Conservation (phyloP, 2,113 vertebrate genomes). For the Proterorhinus semilunaris region DNA sequence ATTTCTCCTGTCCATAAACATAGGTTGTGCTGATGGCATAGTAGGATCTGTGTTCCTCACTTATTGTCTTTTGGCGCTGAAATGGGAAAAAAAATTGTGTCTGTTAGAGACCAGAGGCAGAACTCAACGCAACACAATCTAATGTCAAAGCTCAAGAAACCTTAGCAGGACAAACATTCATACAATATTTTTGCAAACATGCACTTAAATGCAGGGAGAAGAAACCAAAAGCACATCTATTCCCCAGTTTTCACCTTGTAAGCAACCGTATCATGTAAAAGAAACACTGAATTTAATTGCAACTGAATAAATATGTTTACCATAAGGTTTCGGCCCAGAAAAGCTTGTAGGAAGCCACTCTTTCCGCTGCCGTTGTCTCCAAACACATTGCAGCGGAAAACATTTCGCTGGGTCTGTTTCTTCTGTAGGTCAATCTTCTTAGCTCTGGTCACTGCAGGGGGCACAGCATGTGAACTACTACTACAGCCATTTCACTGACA, state of each 20-base stretch:
- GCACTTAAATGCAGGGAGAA: no score
- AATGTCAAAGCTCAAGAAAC: no score
- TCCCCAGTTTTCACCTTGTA: background rate
- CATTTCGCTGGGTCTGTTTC: slow-evolving; percentile 94
- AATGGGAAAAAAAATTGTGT: slow-evolving; percentile 3
- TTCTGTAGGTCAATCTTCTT: slow-evolving; percentile 98
- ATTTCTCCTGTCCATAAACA: slow-evolving; percentile 97
- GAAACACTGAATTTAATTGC: background rate
- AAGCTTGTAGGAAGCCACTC: slow-evolving; percentile 90
- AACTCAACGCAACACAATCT: no score
- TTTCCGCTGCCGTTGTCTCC: slow-evolving; percentile 90
- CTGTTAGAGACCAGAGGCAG: background rate
- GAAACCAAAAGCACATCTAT: no score
- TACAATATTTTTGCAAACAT: no score
- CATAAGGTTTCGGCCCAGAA: slow-evolving; percentile 88
- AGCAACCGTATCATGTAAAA: background rate
- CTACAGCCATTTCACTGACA: background rate
- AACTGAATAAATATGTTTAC: slow-evolving; percentile 69
- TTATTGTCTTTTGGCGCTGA: slow-evolving; percentile 75
- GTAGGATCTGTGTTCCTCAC: slow-evolving; percentile 90
- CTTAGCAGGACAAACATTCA: no score
- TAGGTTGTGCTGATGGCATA: slow-evolving; percentile 94
- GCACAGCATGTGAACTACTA: background rate
- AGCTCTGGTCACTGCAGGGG: slow-evolving; percentile 87
- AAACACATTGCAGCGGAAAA: slow-evolving; percentile 94